Conservation (phyloP, 1,140 invertebrate genomes). For the Drosophila sproati region DNA sequence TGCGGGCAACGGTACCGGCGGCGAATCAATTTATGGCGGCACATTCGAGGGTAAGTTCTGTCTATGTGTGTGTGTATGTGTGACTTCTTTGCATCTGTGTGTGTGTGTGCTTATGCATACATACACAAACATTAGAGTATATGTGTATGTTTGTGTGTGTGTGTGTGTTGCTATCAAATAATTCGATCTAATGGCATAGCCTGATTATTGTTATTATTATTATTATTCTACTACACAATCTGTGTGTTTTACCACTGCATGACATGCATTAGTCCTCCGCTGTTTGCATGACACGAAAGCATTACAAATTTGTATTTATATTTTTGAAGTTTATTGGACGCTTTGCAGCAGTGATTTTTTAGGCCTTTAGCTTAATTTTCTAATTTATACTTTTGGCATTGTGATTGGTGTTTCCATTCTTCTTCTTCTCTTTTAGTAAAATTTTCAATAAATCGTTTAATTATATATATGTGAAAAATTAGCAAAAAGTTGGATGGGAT, state of each 20-base stretch:
- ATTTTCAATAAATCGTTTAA: too few relatives aligned
- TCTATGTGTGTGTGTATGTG: constrained; percentile 8
- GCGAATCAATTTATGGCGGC: constrained; percentile 96
- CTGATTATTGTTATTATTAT: not conserved
- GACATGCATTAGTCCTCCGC: not conserved
- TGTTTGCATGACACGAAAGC: not conserved
- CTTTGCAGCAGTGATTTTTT: too few relatives aligned
- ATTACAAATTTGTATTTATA: not conserved
- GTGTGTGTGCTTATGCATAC: not conserved
- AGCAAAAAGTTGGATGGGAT: too few relatives aligned
- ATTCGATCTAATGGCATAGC: not conserved
- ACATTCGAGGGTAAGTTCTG: constrained; percentile 90
- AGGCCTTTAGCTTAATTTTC: too few relatives aligned
- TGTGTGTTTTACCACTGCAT: not conserved
- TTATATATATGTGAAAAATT: too few relatives aligned
- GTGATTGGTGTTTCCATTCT: too few relatives aligned
- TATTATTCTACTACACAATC: not conserved
- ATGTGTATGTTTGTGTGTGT: not conserved
- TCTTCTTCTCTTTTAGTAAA: too few relatives aligned
- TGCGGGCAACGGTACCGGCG: constrained; percentile 95
- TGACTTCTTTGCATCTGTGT: not conserved
- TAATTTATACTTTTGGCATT: too few relatives aligned
- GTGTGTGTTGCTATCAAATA: constrained; percentile 2
- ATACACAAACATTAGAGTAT: not conserved
- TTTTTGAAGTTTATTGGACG: too few relatives aligned